Conservation (phyloP, 2,797 vertebrate species). For the Hoplostethus mediterraneus region DNA sequence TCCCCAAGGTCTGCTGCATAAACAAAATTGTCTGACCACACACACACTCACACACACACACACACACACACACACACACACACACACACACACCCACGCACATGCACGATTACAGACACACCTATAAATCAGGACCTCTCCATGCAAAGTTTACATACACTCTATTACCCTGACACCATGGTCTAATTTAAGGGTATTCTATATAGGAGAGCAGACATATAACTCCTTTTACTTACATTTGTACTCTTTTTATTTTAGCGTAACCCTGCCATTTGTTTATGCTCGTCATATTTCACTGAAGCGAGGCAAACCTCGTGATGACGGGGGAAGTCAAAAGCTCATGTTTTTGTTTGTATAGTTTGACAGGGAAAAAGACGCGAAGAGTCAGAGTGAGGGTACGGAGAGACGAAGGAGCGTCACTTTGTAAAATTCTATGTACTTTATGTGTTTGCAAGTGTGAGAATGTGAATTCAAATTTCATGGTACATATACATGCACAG, state of each 20-base stretch:
- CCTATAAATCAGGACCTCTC: conserved; percentile 37
- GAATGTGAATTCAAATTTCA: conserved; percentile 32
- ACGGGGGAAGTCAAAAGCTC: conserved; percentile 9
- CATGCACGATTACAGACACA: background rate
- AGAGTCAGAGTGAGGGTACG: background rate
- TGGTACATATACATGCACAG: background rate
- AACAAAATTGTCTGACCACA: conserved; percentile 42
- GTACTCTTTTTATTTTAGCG: conserved; percentile 1
- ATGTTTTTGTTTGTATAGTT: background rate
- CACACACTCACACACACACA: background rate
- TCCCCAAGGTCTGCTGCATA: conserved; percentile 48
- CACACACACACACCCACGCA: conserved; percentile 1
- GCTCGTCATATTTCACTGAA: conserved; percentile 32
- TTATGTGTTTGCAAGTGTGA: conserved; percentile 4
- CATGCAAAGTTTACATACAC: conserved; percentile 39
- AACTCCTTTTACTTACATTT: conserved; percentile 23
- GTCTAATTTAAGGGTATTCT: conserved; percentile 35
- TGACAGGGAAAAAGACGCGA: background rate
- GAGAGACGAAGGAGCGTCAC: background rate
- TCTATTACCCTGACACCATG: conserved; percentile 38
- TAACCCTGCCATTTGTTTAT: conserved; percentile 32
- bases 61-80: conserved; percentile 11
- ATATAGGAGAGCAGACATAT: conserved; percentile 8
- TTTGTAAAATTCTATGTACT: conserved; percentile 19
- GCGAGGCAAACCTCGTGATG: background rate